Base-by-base conservation (phyloP, 2,113 vertebrate genomes). In the Oncorhynchus tshawytscha region DNA sequence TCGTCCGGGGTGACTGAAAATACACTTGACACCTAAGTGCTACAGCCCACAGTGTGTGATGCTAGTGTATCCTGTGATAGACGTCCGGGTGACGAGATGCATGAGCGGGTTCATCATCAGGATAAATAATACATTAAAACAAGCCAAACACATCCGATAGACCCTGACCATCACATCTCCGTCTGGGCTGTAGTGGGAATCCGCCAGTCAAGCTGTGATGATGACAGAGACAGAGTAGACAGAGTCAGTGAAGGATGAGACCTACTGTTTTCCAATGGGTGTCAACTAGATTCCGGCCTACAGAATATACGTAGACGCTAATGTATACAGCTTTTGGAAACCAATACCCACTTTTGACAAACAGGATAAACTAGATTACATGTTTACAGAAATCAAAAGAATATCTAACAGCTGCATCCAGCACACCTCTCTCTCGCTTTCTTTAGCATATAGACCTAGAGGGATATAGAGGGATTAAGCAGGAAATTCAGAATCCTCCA, bases 71-170 rank as follows among this genome's bases (percentile, higher is more conserved):
- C 16, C n/a, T 62, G 59, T 22, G 20, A 62, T 22, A 54, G 12
- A 11, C 24, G 59, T 62, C 59, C 7, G 18, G 18, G 20, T 22
- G 20, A 8, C 13, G 59, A 62, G 59, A 22, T 0, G 59, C 59
- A n/a, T 62, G 59, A 62, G n/a, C 5, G 59, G 59, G 20, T 8
- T 62, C n/a, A 62, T 24, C 59, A 22, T 11, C 59, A 62, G 20
- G n/a, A 22, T 62, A n/a, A 62, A 62, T 62, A 62, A 62, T 62
- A 62, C 59, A 62, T 57, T 45, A 45, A 57, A 57, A 57, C 54
- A 57, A 18, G 54, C 20, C 54, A 22, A 62, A 62, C 59, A n/a
- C 59, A n/a, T 62, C 59, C 16, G 59, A 62, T 8, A 20, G 54
- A 57, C 5, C 20, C 54, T 57, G 54, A 57, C 54, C 54, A 57